A percentile compares a stretch with the other conserved stretches of the same genome.
Evolutionary conservation across 2,113 vertebrate species (phyloP).

Genomic region (Diadophis punctatus): DNA sequence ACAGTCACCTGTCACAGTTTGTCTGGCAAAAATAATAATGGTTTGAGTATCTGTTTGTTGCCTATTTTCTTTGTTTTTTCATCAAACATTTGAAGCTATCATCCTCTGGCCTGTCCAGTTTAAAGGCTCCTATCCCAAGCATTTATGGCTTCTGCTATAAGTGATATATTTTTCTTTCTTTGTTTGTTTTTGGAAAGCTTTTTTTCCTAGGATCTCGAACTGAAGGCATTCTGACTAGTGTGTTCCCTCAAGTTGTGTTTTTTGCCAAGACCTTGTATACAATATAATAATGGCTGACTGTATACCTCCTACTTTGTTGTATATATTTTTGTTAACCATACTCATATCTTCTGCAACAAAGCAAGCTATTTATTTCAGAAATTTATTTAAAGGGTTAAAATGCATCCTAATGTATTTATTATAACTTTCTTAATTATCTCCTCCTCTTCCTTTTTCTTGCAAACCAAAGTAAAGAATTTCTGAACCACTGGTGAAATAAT

Average conservation of each 20-base stretch:
- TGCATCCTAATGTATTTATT: slow-evolving; percentile 61
- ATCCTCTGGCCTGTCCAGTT: neutral
- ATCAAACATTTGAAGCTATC: neutral
- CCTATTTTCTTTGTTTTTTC: neutral
- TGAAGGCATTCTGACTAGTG: slow-evolving; percentile 40
- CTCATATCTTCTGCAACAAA: slow-evolving; percentile 46
- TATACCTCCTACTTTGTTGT: slow-evolving; percentile 19
- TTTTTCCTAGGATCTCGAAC: slow-evolving; percentile 15
- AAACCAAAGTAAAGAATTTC: slow-evolving; percentile 57
- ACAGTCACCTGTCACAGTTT: neutral
- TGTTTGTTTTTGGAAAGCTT: neutral
- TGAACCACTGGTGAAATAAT: slow-evolving; percentile 62
- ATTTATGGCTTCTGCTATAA: neutral
- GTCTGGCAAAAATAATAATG: neutral
- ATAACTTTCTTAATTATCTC: slow-evolving; percentile 49
- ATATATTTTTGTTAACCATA: slow-evolving; percentile 47
- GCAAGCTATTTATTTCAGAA: slow-evolving; percentile 68
- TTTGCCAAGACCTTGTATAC: slow-evolving; percentile 40
- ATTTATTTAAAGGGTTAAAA: slow-evolving; percentile 62
- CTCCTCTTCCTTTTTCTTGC: slow-evolving; percentile 35
- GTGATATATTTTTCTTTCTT: slow-evolving; percentile 20
- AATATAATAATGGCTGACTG: slow-evolving; percentile 53
- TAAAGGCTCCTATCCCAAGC: neutral
- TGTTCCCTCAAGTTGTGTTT: slow-evolving; percentile 10
- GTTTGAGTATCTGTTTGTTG: neutral